Base-by-base conservation (phyloP, 1,140 invertebrate species). In the Nasonia giraulti region DNA sequence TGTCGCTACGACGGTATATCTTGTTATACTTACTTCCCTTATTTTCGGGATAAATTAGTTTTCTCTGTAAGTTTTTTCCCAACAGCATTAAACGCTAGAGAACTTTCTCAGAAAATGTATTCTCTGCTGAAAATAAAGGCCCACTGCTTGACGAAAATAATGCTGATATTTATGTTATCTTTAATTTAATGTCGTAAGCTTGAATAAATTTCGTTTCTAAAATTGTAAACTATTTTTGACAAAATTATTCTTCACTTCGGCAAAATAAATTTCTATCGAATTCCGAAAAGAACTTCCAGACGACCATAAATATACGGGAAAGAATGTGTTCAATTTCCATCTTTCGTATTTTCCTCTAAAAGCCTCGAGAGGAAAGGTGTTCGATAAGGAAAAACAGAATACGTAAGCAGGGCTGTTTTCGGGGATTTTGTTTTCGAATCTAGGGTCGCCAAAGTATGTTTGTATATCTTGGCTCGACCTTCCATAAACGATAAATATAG, bases 251-350 rank as follows among this genome's bases (percentile, higher is more conserved):
- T 31, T 6, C 10, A 12, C 8, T 31, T 71, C 2, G 27, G 31
- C 68, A 11, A 31, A 31, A 71, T 31, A 31, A 33, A 71, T 66
- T 66, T 71, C 55, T 44, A 75, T 37, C 14, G 8, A 40, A 33
- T 40, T 31, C 12, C 33, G 71, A 37, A 31, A 20, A 2, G 12
- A 20, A n/a, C 3, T 33, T 33, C 20, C 12, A 75, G 31, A 44
- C 27, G 12, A 62, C 14, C 14, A 80, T 44, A 80, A 44, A 44
- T 80, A 44, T 69, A 80, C 6, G 33, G 14, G n/a, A 44, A 80
- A 47, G 62, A 69, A 71, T 85, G 33, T 74, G 55, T n/a, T 75
- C 84, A 85, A 87, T 86, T 86, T 87, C n/a, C 79, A 86, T 86
- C 69, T 79, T 79, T 44, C 81, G 76, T 84, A 86, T 85, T 85